Evolutionary conservation across 2,113 vertebrate species (phyloP).

Genomic region (Romanogobio albipinnatus): DNA sequence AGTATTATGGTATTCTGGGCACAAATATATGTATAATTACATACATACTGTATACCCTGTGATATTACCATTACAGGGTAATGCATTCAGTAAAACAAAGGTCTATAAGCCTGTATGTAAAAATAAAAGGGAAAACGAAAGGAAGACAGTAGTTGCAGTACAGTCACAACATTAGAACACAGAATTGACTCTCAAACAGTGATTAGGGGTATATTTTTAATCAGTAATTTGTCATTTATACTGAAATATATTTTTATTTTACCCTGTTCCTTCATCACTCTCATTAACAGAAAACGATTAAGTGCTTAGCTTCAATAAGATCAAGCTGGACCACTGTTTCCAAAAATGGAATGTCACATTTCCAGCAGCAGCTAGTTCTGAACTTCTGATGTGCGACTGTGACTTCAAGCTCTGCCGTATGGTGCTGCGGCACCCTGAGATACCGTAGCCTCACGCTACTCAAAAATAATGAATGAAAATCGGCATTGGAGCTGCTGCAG

Average conservation of each 20-base stretch:
- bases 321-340: not conserved
- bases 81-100: not conserved
- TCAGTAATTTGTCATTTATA: not conserved
- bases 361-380: slow-evolving; percentile 11
- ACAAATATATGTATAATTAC: not conserved
- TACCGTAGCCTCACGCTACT: not conserved
- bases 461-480: slow-evolving; percentile 50
- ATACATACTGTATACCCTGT: not conserved
- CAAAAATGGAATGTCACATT: not conserved
- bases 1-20: not conserved
- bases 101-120: not conserved
- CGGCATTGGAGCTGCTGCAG: slow-evolving; percentile 23
- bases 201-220: not conserved
- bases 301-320: not conserved
- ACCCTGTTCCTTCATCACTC: not conserved
- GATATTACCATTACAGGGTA: not conserved
- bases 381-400: slow-evolving; percentile 28
- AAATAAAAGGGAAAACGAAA: no score
- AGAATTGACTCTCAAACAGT: not conserved
- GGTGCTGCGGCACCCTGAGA: not conserved
- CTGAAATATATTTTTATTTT: not conserved
- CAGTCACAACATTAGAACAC: not conserved
- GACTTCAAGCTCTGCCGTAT: slow-evolving; percentile 39
- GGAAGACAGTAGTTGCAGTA: not conserved
- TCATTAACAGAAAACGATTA: not conserved